A percentile compares a stretch with the other conserved stretches of the same genome.
Conservation (phyloP, 2,113 vertebrate genomes). For the Copsychus sechellarum region DNA sequence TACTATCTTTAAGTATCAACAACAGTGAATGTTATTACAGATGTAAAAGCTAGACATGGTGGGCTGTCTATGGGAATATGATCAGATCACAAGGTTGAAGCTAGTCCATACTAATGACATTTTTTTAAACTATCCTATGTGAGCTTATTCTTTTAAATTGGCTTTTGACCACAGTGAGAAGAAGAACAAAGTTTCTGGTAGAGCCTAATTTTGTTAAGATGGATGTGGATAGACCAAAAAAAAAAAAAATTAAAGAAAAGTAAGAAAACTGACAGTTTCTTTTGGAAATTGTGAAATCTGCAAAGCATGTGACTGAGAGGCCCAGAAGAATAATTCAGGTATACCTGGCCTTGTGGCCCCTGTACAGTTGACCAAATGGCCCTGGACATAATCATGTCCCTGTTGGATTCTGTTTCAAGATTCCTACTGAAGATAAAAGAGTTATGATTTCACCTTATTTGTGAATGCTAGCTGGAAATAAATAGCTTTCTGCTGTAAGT, state of each 20-base stretch:
- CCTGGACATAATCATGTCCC: not conserved
- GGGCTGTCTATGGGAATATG: not conserved
- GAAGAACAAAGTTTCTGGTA: not conserved
- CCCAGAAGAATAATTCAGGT: not conserved
- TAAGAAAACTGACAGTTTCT: not conserved
- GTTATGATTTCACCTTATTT: not conserved
- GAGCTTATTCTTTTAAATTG: not conserved
- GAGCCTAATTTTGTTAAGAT: not conserved
- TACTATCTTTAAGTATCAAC: constrained; percentile 20
- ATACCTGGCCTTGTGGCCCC: not conserved
- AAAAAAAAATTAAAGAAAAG: no score
- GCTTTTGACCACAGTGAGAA: not conserved
- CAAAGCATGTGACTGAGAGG: not conserved
- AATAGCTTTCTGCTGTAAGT: not conserved
- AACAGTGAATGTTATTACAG: not conserved
- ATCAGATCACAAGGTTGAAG: not conserved
- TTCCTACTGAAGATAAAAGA: not conserved
- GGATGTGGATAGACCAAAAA: not conserved
- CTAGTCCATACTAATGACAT: not conserved
- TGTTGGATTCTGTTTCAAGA: not conserved
- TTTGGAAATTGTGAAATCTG: not conserved
- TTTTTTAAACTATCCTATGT: not conserved
- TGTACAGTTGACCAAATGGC: not conserved
- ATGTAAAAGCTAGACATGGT: not conserved
- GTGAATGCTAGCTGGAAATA: not conserved